phyloP scores from a whole-genome alignment of 2,113 vertebrate species.

The Cynopterus brachyotis region DNA sequence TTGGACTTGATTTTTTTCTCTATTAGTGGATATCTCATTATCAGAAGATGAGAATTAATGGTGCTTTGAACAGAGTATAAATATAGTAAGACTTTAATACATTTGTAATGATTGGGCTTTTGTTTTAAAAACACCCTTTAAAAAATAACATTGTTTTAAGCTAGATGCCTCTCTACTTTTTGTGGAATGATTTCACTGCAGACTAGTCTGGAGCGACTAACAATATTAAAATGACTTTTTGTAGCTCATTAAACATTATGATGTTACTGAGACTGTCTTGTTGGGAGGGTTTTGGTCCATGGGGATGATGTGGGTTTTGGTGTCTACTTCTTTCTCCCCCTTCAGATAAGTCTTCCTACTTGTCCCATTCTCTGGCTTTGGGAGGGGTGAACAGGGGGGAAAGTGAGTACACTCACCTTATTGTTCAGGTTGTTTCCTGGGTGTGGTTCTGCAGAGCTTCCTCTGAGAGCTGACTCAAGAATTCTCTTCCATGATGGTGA shows the following conservation, averaged over 20 bases:
- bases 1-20: not conserved
- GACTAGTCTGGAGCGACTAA: not conserved
- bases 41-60: conserved; percentile 43
- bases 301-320: conserved; percentile 57
- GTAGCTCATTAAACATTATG: not conserved
- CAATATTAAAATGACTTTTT: conserved; percentile 34
- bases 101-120: conserved; percentile 25
- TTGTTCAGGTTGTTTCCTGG: conserved; percentile 70
- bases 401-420: conserved; percentile 41
- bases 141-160: conserved; percentile 23
- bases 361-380: conserved; percentile 37
- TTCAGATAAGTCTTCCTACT: conserved; percentile 54
- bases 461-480: conserved; percentile 63
- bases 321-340: conserved; percentile 37
- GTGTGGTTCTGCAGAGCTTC: conserved; percentile 65
- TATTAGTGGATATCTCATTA: not conserved
- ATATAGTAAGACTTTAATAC: conserved; percentile 13
- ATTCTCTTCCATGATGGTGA: conserved; percentile 53
- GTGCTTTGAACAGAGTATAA: conserved; percentile 26
- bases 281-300: conserved; percentile 24
- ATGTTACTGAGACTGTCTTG: conserved; percentile 12
- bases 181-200: not conserved
- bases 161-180: not conserved
- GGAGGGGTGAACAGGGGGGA: not conserved
- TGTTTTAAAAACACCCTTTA: not conserved